These are phyloP conservation scores for Bombyx huttoni DNA, from an alignment of 2,888 invertebrate genomes.

Conservation along the genomic window DNA sequence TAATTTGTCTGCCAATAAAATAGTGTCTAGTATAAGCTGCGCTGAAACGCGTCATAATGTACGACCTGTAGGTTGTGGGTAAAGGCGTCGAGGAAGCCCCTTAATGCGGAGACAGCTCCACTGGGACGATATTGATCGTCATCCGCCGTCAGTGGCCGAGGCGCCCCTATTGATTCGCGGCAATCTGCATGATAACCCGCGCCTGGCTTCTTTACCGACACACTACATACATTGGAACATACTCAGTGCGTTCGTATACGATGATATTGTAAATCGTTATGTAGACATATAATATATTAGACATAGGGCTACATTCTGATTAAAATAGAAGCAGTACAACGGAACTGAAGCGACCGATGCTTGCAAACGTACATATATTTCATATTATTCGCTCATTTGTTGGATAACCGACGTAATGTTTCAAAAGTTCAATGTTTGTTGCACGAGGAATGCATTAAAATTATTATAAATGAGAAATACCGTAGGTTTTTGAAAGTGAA, in stretches of 20 bases:
- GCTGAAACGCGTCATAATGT: constrained; percentile 20
- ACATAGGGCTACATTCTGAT: too few relatives aligned
- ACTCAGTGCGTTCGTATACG: constrained; percentile 17
- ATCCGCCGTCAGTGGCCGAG: constrained; percentile 68
- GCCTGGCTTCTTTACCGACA: constrained; percentile 51
- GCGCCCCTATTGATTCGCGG: constrained; percentile 70
- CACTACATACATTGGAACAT: constrained; percentile 38
- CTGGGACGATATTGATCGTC: constrained; percentile 70
- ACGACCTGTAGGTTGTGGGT: constrained; percentile 49
- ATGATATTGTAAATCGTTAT: background rate
- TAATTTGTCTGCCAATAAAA: background rate
- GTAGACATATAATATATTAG: background rate
- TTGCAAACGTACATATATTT: too few relatives aligned
- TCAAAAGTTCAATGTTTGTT: background rate
- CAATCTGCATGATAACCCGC: constrained; percentile 71
- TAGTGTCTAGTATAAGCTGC: constrained; percentile 4
- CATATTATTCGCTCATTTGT: too few relatives aligned
- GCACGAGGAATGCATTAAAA: background rate
- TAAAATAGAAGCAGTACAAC: too few relatives aligned
- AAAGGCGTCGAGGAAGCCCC: constrained; percentile 70
- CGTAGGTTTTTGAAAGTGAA: background rate
- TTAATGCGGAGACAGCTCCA: constrained; percentile 69
- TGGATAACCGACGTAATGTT: too few relatives aligned
- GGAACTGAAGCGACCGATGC: too few relatives aligned
- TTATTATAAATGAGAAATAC: background rate